These are phyloP conservation scores for Daptonema setosum DNA, from an alignment of 2,888 invertebrate genomes.

Conservation along the genomic window DNA sequence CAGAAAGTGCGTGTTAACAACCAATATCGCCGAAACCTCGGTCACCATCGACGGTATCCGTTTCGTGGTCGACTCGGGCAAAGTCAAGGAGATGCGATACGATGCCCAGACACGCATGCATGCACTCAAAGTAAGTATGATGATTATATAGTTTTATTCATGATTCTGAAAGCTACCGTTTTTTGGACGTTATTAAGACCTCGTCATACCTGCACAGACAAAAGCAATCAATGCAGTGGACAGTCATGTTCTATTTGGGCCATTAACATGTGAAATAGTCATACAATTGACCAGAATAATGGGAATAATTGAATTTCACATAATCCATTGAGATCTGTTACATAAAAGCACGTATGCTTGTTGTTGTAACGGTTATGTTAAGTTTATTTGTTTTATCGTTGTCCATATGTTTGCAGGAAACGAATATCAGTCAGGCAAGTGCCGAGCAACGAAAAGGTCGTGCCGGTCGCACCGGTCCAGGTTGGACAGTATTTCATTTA, in stretches of 20 bases:
- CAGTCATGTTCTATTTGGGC: too few species aligned
- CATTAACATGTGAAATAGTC: too few species aligned
- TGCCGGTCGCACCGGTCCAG: constrained; percentile 49
- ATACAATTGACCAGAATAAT: too few species aligned
- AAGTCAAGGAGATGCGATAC: constrained; percentile 62
- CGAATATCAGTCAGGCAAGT: constrained; percentile 88
- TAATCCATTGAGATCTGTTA: too few species aligned
- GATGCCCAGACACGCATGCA: constrained; percentile 74
- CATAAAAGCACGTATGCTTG: too few species aligned
- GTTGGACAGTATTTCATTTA: too few species aligned
- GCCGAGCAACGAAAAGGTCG: constrained; percentile 67
- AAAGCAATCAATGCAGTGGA: neutral
- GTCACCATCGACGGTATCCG: constrained; percentile 92
- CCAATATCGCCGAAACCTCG: constrained; percentile 95
- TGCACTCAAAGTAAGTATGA: constrained; percentile 19
- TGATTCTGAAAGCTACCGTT: neutral
- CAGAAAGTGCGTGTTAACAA: constrained; percentile 84
- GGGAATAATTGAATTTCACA: too few species aligned
- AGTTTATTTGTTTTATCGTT: neutral
- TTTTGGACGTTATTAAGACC: too few species aligned
- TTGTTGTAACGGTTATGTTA: too few species aligned
- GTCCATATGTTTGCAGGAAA: constrained; percentile 49
- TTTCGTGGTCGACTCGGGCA: constrained; percentile 89
- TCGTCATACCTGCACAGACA: neutral
- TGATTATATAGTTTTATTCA: too few species aligned